phyloP scores from a whole-genome alignment of 2,888 invertebrate genomes.

The Spialia ferax region DNA sequence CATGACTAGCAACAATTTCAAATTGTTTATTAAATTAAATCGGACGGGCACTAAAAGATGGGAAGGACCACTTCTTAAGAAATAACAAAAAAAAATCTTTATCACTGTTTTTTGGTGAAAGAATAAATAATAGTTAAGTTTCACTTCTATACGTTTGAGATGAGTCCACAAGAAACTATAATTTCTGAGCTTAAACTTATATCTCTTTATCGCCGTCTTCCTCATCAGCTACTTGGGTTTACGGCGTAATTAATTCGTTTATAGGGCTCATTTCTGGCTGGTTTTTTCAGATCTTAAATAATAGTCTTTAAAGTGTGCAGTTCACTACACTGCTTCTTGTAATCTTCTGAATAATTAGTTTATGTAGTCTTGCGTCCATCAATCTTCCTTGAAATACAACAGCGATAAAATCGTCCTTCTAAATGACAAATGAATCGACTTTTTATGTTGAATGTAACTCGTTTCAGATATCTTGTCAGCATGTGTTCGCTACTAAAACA shows the following conservation, averaged over 20 bases:
- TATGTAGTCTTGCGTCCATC: constrained; percentile 23
- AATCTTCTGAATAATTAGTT: constrained; percentile 33
- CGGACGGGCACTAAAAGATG: too few species aligned
- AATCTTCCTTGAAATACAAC: constrained; percentile 35
- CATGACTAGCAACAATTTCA: too few species aligned
- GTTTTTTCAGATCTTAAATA: constrained; percentile 28
- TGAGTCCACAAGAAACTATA: constrained; percentile 51
- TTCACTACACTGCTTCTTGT: constrained; percentile 25
- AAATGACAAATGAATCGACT: constrained; percentile 40
- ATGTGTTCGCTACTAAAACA: constrained; percentile 27
- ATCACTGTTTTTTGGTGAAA: too few species aligned
- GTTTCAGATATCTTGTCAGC: constrained; percentile 40
- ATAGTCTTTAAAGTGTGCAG: constrained; percentile 23
- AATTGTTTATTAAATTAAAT: too few species aligned
- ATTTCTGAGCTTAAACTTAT: constrained; percentile 51
- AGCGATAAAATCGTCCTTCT: constrained; percentile 37
- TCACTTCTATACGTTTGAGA: background rate
- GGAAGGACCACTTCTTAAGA: too few species aligned
- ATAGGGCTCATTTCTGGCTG: constrained; percentile 48
- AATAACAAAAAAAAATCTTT: too few species aligned
- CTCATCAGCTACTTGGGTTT: constrained; percentile 57
- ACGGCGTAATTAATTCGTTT: constrained; percentile 54
- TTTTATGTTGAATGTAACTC: constrained; percentile 37
- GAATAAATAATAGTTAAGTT: background rate
- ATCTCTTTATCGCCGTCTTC: constrained; percentile 51